phyloP scores from a whole-genome alignment of 2,113 vertebrate species.

The Phylloscopus trochiloides region DNA sequence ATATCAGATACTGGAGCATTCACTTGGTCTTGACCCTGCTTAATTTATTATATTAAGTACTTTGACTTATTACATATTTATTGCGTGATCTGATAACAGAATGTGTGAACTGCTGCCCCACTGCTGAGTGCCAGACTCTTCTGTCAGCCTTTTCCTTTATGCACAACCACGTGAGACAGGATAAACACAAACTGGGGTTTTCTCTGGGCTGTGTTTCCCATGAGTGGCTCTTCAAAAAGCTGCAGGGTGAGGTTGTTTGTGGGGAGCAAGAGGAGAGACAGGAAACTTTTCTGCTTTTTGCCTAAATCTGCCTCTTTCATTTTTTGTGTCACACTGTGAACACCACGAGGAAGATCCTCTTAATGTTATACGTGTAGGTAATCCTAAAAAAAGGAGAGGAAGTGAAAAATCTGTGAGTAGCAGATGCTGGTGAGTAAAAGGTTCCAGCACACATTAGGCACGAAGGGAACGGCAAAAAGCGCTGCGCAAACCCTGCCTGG shows the following conservation, averaged over 20 bases:
- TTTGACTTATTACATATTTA: neutral
- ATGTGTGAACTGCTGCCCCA: neutral
- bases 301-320: neutral
- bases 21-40: neutral
- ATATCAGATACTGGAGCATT: fast-evolving
- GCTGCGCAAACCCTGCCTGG: fast-evolving
- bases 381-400: neutral
- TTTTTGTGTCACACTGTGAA: neutral
- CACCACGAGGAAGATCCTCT: neutral
- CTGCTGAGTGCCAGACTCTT: neutral
- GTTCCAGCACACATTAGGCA: fast-evolving
- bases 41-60: neutral
- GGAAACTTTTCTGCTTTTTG: neutral
- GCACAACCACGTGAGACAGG: neutral
- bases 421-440: neutral
- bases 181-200: neutral
- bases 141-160: neutral
- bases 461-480: neutral
- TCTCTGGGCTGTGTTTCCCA: neutral
- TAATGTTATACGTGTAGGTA: fast-evolving
- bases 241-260: neutral
- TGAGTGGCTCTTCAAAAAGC: neutral
- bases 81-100: neutral
- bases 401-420: neutral
- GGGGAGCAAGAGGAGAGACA: neutral